Conservation (phyloP, 30 jellyfish, hydroid and myxozoan species). For the Turritopsis dohrnii region DNA sequence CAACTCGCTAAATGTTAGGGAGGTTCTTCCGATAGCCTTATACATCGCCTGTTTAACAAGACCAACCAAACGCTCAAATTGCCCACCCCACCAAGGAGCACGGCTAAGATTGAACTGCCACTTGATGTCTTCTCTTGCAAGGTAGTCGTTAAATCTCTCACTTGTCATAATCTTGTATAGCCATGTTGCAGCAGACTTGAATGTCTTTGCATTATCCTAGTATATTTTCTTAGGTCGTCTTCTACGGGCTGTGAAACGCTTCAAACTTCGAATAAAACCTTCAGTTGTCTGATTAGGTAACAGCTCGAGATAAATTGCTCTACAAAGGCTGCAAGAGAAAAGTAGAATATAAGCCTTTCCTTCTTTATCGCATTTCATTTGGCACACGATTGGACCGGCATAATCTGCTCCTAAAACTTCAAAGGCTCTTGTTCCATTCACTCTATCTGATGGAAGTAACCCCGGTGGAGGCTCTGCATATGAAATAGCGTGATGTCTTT, state of each 20-base stretch:
- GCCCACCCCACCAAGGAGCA: too few species aligned
- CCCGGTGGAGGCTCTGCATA: conserved; percentile 13
- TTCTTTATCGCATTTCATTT: conserved; percentile 4
- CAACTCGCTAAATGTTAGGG: too few species aligned
- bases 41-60: too few species aligned
- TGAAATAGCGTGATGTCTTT: conserved; percentile 10
- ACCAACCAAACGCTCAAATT: too few species aligned
- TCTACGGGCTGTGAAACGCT: conserved; percentile 32
- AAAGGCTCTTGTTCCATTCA: neutral
- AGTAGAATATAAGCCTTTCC: conserved; percentile 28
- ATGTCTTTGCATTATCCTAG: too few species aligned
- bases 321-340: conserved; percentile 26
- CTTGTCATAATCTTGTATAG: too few species aligned
- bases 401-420: neutral
- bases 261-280: conserved; percentile 24
- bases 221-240: neutral
- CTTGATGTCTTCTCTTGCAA: too few species aligned
- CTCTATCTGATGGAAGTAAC: neutral
- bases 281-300: conserved; percentile 27
- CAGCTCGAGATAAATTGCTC: conserved; percentile 30
- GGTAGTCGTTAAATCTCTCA: too few species aligned
- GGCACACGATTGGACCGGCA: conserved; percentile 9
- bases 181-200: too few species aligned
- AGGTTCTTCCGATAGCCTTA: too few species aligned
- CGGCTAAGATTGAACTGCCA: too few species aligned